These are phyloP conservation scores for Frankliniella fusca DNA, from an alignment of 2,888 invertebrate genomes.

Conservation along the genomic window DNA sequence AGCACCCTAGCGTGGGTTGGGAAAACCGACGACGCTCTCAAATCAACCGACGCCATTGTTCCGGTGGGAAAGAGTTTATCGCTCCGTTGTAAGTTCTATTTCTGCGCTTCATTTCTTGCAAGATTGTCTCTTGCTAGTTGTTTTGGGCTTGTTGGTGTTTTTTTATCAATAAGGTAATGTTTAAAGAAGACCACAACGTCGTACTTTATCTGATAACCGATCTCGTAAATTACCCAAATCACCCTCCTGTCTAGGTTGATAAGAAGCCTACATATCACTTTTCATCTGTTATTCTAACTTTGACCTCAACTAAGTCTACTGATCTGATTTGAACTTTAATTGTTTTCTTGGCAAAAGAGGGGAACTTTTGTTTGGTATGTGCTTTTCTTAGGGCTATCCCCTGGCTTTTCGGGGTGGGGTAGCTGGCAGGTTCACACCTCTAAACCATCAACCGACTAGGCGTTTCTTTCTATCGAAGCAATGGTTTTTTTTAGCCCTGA, in stretches of 20 bases:
- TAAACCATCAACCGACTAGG: no score
- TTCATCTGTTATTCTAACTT: no score
- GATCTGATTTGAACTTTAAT: no score
- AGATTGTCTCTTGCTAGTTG: not conserved
- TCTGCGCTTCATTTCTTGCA: not conserved
- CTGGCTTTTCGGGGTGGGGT: not conserved
- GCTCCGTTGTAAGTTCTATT: not conserved
- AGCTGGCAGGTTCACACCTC: not conserved
- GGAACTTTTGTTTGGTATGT: no score
- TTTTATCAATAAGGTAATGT: not conserved
- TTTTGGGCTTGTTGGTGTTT: not conserved
- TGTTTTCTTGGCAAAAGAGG: no score
- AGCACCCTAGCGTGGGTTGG: not conserved
- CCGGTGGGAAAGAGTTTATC: not conserved
- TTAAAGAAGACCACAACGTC: no score
- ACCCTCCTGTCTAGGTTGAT: no score
- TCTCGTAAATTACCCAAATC: no score
- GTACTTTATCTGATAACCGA: no score
- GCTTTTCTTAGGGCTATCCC: no score
- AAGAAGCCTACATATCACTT: no score
- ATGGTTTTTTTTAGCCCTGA: not conserved
- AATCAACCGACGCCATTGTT: conserved; percentile 6
- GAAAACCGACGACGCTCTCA: not conserved
- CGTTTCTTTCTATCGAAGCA: not conserved
- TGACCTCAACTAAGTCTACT: no score